Evolutionary conservation across 2,888 invertebrate species (phyloP).

Genomic region (Dasysyrphus albostriatus): DNA sequence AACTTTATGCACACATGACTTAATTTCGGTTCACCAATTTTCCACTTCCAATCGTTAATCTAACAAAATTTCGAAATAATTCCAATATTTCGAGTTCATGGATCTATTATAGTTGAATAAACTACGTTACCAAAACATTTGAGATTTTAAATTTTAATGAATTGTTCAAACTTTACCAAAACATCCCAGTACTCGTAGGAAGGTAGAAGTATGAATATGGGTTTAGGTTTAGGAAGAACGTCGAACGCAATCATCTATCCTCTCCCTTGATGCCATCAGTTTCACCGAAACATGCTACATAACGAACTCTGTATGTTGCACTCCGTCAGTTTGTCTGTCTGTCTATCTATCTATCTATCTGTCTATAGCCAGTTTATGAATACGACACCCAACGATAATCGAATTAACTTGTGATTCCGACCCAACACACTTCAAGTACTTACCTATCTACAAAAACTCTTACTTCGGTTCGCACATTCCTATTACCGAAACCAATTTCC

Average conservation of each 20-base stretch:
- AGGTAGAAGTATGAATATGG: too few relatives aligned
- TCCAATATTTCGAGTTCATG: conserved; percentile 20
- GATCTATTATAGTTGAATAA: neutral
- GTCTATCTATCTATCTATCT: neutral
- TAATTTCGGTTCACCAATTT: conserved; percentile 22
- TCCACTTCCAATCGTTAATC: neutral
- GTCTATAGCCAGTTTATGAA: conserved; percentile 59
- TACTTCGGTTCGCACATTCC: conserved; percentile 20
- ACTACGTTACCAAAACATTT: conserved; percentile 28
- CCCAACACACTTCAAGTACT: conserved; percentile 44
- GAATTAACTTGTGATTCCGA: conserved; percentile 68
- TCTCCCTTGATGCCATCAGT: neutral
- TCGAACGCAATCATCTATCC: conserved; percentile 21
- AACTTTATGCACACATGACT: conserved; percentile 16
- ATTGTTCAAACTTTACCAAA: conserved; percentile 20
- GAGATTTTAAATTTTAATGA: conserved; percentile 45
- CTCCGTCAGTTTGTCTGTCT: conserved; percentile 3
- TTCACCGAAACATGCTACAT: conserved; percentile 8
- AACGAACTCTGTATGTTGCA: conserved; percentile 17
- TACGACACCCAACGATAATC: conserved; percentile 61
- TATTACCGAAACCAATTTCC: conserved; percentile 33
- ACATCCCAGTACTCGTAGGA: neutral
- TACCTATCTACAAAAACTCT: conserved; percentile 27
- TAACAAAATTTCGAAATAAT: conserved; percentile 23
- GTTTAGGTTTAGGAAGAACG: neutral